Conservation (phyloP, 2,888 invertebrate species). For the Morpho deidamia region DNA sequence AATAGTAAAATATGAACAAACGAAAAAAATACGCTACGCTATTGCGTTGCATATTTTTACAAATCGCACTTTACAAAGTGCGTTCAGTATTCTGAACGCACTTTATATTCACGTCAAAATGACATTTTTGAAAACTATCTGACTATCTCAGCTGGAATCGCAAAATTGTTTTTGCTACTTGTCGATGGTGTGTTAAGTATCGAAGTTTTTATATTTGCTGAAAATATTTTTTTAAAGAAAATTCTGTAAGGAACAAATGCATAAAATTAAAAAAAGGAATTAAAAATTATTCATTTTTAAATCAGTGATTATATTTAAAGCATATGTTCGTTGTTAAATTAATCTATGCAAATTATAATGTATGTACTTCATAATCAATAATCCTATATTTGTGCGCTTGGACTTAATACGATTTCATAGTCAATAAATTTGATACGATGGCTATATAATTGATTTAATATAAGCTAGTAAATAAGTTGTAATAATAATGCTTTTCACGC, state of each 20-base stretch:
- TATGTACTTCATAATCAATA: conserved; percentile 71
- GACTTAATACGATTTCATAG: conserved; percentile 6
- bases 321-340: conserved; percentile 16
- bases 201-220: too few species aligned
- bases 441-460: conserved; percentile 14
- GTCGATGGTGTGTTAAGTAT: too few species aligned
- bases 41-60: too few species aligned
- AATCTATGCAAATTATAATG: conserved; percentile 17
- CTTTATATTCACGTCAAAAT: too few species aligned
- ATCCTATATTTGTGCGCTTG: conserved; percentile 24
- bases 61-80: too few species aligned
- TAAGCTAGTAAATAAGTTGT: conserved; percentile 1
- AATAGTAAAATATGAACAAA: too few species aligned
- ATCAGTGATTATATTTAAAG: conserved; percentile 10
- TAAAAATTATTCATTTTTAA: not conserved
- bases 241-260: not conserved
- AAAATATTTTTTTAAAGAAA: not conserved
- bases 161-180: too few species aligned
- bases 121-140: too few species aligned
- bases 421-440: conserved; percentile 21
- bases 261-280: not conserved
- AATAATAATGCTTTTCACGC: conserved; percentile 83
- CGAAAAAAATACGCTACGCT: too few species aligned
- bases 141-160: too few species aligned
- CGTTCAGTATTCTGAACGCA: too few species aligned